Evolutionary conservation across 1,140 invertebrate species (phyloP), one percentile per base, ranked within the genome.

Genomic region (Eriocheir sinensis): DNA sequence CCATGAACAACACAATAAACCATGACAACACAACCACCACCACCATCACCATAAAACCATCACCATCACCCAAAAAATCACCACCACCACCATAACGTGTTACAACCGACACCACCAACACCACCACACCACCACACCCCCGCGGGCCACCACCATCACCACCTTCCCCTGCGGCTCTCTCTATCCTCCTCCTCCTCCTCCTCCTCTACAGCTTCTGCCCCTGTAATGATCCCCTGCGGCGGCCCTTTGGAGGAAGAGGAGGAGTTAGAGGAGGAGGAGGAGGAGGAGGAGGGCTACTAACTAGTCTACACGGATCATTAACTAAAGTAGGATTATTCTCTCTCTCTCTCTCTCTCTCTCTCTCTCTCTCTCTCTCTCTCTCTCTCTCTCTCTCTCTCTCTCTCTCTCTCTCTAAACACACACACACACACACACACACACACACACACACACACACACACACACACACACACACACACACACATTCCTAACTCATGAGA

Each of bases 251-350:
- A 86, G 36, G 12, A 44, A n/a, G 85, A 86, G 85, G 32, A 86
- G 85, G 85, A 86, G 85, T 30, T 36, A 34, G 85, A 86, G 85
- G 32, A 86, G 85, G 85, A 86, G 85, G 85, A 86, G 85, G 85
- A 86, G 85, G 85, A 86, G 36, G 85, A 86, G 85, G 32, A 86
- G 85, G 27, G 21, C 60, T n/a, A 72, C 60, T 72, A 72, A 72
- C 60, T 72, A 72, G 21, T 72, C 60, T 72, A 72, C 60, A 72
- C 60, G 60, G n/a, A 72, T 72, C 60, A 72, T 72, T 72, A 72
- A 72, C 60, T n/a, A 72, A 72, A 72, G 60, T 72, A 72, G 60
- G 60, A 21, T 72, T n/a, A n/a, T n/a, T 72, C 60, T 72, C 60
- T 72, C 60, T 72, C 60, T 72, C 60, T 72, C 60, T 72, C 60